Evolutionary conservation across 2,888 invertebrate genomes (phyloP).

Genomic region (Idaea aversata): DNA sequence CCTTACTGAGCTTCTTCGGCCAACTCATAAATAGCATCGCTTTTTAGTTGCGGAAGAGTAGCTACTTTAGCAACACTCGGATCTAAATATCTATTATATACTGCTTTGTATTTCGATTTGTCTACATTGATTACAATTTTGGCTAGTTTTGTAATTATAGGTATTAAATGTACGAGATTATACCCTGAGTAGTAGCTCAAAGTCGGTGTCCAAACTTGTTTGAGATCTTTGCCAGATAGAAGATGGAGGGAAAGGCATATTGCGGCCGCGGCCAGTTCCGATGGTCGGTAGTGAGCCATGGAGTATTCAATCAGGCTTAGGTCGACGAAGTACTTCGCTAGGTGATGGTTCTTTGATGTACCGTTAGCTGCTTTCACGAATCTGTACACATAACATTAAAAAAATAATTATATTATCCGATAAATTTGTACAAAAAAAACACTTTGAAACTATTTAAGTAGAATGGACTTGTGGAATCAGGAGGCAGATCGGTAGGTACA

Average conservation of each 20-base stretch:
- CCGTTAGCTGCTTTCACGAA: slow-evolving; percentile 82
- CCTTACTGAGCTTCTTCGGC: slow-evolving; percentile 36
- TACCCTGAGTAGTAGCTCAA: slow-evolving; percentile 89
- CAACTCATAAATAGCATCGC: slow-evolving; percentile 55
- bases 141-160: slow-evolving; percentile 85
- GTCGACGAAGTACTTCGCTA: slow-evolving; percentile 96
- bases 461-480: no score
- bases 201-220: slow-evolving; percentile 86
- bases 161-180: slow-evolving; percentile 83
- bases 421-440: no score
- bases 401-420: background rate
- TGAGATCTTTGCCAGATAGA: slow-evolving; percentile 72
- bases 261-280: slow-evolving; percentile 90
- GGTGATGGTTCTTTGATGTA: slow-evolving; percentile 82
- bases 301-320: slow-evolving; percentile 89
- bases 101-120: slow-evolving; percentile 84
- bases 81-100: slow-evolving; percentile 83
- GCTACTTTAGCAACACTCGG: slow-evolving; percentile 83
- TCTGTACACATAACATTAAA: slow-evolving; percentile 50
- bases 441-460: no score
- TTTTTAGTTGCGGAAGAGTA: slow-evolving; percentile 81
- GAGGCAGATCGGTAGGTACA: no score
- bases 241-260: slow-evolving; percentile 84
- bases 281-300: slow-evolving; percentile 89
- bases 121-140: slow-evolving; percentile 84